Base-by-base conservation (phyloP, 2,888 invertebrate genomes). In the Limnephilus lunatus region DNA sequence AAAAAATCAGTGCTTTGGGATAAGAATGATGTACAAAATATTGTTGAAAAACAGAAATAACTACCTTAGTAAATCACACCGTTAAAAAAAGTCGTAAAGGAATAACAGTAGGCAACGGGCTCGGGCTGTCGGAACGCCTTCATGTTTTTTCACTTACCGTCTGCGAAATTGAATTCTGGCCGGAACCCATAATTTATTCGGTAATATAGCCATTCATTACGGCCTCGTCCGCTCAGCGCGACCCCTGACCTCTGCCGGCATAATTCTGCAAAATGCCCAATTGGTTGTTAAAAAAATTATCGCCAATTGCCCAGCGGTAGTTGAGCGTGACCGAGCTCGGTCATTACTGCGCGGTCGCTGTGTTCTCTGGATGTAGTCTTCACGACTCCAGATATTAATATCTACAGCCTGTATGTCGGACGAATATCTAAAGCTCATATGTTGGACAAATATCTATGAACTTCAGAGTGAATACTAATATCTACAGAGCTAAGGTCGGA, bases 131-230 rank as follows among this genome's bases (percentile, higher is more conserved):
- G 68, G 68, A 68, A 68, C 68, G n/a, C 68, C 68, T 68, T 68
- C 68, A n/a, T 68, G 68, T 82, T 82, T 82, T 82, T 82, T 82
- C 82, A 82, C 32, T 82, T 82, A 82, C 82, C 30, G 68, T 68
- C 44, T 44, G 86, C 30, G 44, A 48, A 86, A 86, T 86, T 48
- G 48, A 86, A 86, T n/a, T 86, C 86, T 32, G 86, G 44, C 86
- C n/a, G 86, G n/a, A 86, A 86, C 88, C 88, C 88, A 68, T 68
- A 88, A 88, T 88, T 88, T 88, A 88, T 88, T 32, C 81, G 81
- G 81, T 89, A 89, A 89, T 89, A 89, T 39, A 89, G 89, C 89
- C 81, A 89, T 89, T 89, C 81, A 81, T 89, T 89, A 89, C 81
- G 14, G 30, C 81, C 25, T 81, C 81, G 35, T 89, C 44, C 31